Evolutionary conservation across 2,888 invertebrate genomes (phyloP), one percentile per base, ranked within the genome.

Genomic region (Glaucopsyche alexis): DNA sequence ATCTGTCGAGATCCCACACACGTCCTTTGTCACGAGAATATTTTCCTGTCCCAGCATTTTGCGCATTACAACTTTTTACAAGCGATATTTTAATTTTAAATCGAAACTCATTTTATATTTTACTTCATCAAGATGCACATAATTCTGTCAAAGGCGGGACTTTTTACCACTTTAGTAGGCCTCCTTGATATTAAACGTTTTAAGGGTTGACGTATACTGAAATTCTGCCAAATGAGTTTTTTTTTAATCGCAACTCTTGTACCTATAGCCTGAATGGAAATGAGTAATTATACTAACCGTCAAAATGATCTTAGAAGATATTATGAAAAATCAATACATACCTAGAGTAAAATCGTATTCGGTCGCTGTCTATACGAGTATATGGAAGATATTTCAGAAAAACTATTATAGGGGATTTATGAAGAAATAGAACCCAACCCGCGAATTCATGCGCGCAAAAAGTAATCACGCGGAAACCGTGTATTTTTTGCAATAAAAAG

Each of bases 101-200:
- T 86, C 81, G 81, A 84, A 80, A 81, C 81, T 84, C 84, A 84
- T 87, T 86, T 85, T 83, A 81, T 81, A 82, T 85, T 84, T 83
- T 76, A 79, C 77, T 80, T 86, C 85, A 87, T 88, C 80, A 86
- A 84, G 82, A 87, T 87, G 87, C 85, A 82, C 87, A 87, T 87
- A 84, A 77, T 81, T 81, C 75, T 73, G 65, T 74, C 73, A 72
- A 50, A 67, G 49, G 72, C 65, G 49, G 69, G 42, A 50, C 66
- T 66, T 72, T 72, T 72, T 72, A 50, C 69, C 49, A 69, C 19
- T 69, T 69, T 72, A 66, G 66, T 72, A 66, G 49, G 66, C n/a
- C 50, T 72, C 50, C 50, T 67, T 66, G 66, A 66, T 66, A 72
- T 72, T 72, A 72, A 69, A 69, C 13, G 47, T 29, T 69, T 45